Base-by-base conservation (phyloP, 2,888 invertebrate genomes). In the Danaus chrysippus region DNA sequence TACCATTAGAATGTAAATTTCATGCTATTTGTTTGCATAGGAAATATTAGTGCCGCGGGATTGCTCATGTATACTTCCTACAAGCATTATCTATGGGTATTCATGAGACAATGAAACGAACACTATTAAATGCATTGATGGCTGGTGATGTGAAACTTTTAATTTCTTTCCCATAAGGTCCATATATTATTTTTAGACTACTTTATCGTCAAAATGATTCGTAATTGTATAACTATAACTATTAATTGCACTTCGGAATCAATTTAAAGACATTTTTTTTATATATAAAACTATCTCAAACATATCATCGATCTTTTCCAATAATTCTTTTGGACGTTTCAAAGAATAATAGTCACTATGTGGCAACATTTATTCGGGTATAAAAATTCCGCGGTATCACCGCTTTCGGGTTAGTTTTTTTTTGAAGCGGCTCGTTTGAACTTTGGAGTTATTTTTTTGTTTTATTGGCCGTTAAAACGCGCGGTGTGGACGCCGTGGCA, bases 381-480 rank as follows among this genome's bases (percentile, higher is more conserved):
- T 67, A 68, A 66, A 72, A 68, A 70, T 73, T 58, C 64, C 63
- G 66, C 57, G 60, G 59, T 58, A 56, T 62, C 62, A 68, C 66
- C 66, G 71, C 56, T 67, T 65, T 71, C 68, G 66, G 49, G 49
- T 49, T 69, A 62, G 59, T 64, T 67, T 71, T 67, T 66, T 68
- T 72, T 69, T 60, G 66, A 62, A 69, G 71, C 81, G 80, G 79
- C 68, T 56, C 71, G 67, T 78, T 76, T 79, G 78, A 79, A 73
- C 73, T 75, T 73, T 69, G 64, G 64, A 66, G 73, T 72, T 74
- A 73, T 71, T 72, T 73, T 79, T 79, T 76, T 72, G 72, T 74
- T 79, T 80, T 81, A 81, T 79, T 71, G 72, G 69, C 73, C 74
- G 73, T 78, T 78, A 80, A 78, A 68, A 34, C 23, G 23, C 23